A percentile compares a stretch with the other conserved stretches of the same genome.
Conservation (phyloP, 2,888 invertebrate genomes). For the Troides helena region DNA sequence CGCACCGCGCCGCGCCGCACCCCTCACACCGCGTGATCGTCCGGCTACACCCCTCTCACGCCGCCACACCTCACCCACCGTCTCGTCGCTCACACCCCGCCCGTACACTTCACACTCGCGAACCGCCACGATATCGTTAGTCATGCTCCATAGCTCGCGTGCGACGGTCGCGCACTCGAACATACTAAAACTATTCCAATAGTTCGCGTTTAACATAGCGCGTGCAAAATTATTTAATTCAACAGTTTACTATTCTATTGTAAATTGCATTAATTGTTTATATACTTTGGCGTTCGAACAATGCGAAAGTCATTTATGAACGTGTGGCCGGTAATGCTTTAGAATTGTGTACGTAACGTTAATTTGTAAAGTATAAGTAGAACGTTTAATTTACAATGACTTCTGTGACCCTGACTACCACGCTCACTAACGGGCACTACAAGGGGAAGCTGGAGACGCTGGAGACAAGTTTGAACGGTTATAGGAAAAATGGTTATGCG, state of each 20-base stretch:
- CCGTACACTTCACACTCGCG: constrained; percentile 42
- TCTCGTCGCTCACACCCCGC: constrained; percentile 52
- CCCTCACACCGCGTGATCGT: constrained; percentile 47
- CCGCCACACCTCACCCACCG: background rate
- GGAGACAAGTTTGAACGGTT: constrained; percentile 61
- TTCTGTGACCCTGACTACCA: constrained; percentile 67
- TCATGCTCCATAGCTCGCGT: constrained; percentile 30
- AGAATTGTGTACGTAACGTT: constrained; percentile 31
- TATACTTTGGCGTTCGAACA: constrained; percentile 20
- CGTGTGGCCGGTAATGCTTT: constrained; percentile 33
- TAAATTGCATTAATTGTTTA: background rate
- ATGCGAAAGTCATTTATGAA: constrained; percentile 35
- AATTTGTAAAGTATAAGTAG: constrained; percentile 29
- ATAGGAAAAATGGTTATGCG: constrained; percentile 66
- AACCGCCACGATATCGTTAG: constrained; percentile 35
- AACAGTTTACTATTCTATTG: background rate
- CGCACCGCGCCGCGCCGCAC: constrained; percentile 30
- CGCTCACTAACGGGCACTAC: constrained; percentile 62
- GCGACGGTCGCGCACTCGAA: constrained; percentile 27
- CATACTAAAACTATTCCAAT: constrained; percentile 13
- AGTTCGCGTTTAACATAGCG: constrained; percentile 19
- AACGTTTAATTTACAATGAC: constrained; percentile 56
- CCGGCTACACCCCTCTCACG: constrained; percentile 11
- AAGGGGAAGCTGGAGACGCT: constrained; percentile 63
- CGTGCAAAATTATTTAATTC: background rate